These are phyloP conservation scores for Myotis myotis DNA, from an alignment of 2,797 vertebrate genomes.

Conservation along the genomic window DNA sequence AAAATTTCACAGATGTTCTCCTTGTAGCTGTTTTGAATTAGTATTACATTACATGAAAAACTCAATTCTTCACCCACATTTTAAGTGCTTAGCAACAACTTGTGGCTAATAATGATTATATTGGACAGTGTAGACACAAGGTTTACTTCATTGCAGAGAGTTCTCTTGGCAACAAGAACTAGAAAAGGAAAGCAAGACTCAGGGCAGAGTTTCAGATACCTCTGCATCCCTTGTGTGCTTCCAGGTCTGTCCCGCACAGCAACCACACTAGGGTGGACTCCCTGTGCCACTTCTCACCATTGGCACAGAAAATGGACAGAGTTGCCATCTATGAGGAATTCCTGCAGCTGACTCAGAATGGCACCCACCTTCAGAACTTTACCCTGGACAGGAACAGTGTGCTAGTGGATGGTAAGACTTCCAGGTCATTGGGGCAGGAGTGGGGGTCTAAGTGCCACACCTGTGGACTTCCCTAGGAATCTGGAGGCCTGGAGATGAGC, in stretches of 20 bases:
- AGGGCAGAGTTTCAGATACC: not conserved
- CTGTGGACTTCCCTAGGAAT: not conserved
- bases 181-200: not conserved
- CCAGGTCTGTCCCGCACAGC: slow-evolving; percentile 75
- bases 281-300: slow-evolving; percentile 69
- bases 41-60: not conserved
- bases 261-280: slow-evolving; percentile 74
- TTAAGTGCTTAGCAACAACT: not conserved
- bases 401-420: slow-evolving; percentile 80
- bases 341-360: slow-evolving; percentile 70
- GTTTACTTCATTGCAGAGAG: not conserved
- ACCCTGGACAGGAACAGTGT: slow-evolving; percentile 81
- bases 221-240: not conserved
- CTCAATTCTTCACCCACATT: not conserved
- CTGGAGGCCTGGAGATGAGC: not conserved
- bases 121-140: not conserved
- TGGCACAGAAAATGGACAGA: not conserved
- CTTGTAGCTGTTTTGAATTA: not conserved
- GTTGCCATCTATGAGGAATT: slow-evolving; percentile 80
- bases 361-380: slow-evolving; percentile 79
- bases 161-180: not conserved
- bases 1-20: not conserved
- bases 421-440: not conserved
- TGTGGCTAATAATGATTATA: not conserved
- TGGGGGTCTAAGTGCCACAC: not conserved